Conservation (phyloP, 2,888 invertebrate species). For the Parnassius glacialis region DNA sequence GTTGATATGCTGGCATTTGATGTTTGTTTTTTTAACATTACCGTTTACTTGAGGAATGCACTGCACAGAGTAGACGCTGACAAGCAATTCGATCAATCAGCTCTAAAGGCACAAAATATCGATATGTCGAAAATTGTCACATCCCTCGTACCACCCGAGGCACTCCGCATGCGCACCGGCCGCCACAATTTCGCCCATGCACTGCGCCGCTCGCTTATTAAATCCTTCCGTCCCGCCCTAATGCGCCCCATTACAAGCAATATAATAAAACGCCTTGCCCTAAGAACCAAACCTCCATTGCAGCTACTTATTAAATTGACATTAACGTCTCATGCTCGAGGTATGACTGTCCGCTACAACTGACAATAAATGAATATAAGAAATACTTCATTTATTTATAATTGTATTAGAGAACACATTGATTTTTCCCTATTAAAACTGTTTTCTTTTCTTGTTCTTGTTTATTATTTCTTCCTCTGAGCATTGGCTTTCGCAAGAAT, state of each 20-base stretch:
- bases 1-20: too few relatives aligned
- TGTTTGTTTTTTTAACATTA: too few relatives aligned
- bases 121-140: constrained; percentile 24
- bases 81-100: too few relatives aligned
- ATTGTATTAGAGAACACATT: neutral
- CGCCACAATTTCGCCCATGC: constrained; percentile 58
- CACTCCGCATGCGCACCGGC: constrained; percentile 56
- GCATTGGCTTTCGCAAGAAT: too few relatives aligned
- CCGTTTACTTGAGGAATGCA: too few relatives aligned
- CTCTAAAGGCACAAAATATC: neutral
- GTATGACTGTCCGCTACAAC: neutral
- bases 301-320: constrained; percentile 52
- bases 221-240: constrained; percentile 75
- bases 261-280: constrained; percentile 63
- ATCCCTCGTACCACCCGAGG: constrained; percentile 52
- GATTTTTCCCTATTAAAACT: too few relatives aligned
- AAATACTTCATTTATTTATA: neutral
- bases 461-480: too few relatives aligned
- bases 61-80: too few relatives aligned
- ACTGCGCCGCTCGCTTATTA: constrained; percentile 71
- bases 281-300: constrained; percentile 32
- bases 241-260: constrained; percentile 73
- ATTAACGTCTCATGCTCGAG: constrained; percentile 42
- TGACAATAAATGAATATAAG: neutral
- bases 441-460: too few relatives aligned